Conservation (phyloP, 2,797 vertebrate species). For the Podarcis lilfordi region DNA sequence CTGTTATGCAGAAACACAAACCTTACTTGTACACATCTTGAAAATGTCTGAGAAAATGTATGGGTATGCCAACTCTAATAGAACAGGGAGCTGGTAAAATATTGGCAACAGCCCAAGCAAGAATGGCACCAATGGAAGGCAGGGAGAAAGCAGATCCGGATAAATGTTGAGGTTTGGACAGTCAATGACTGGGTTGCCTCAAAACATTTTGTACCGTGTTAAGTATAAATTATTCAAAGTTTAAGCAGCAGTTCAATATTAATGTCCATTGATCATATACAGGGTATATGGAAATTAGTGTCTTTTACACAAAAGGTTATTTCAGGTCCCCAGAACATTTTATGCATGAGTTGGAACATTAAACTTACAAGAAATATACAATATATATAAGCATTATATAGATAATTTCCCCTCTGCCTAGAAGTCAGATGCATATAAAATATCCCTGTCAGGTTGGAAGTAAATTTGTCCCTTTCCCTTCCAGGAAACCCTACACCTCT, state of each 20-base stretch:
- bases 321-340: neutral
- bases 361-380: constrained; percentile 4
- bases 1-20: neutral
- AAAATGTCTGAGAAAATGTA: neutral
- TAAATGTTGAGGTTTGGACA: neutral
- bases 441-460: neutral
- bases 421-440: neutral
- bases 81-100: neutral
- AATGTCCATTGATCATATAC: neutral
- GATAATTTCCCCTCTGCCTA: constrained; percentile 1
- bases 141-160: neutral
- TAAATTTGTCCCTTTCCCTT: neutral
- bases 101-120: neutral
- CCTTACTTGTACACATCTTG: neutral
- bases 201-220: neutral
- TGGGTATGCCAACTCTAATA: neutral
- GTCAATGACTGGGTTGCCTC: neutral
- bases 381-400: neutral
- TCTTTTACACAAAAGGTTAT: rapidly evolving
- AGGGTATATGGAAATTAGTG: neutral
- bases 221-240: neutral
- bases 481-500: too few relatives aligned
- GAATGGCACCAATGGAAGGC: neutral
- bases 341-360: neutral
- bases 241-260: neutral